Evolutionary conservation across 2,113 vertebrate genomes (phyloP).

Genomic region (Pangasianodon gigas): DNA sequence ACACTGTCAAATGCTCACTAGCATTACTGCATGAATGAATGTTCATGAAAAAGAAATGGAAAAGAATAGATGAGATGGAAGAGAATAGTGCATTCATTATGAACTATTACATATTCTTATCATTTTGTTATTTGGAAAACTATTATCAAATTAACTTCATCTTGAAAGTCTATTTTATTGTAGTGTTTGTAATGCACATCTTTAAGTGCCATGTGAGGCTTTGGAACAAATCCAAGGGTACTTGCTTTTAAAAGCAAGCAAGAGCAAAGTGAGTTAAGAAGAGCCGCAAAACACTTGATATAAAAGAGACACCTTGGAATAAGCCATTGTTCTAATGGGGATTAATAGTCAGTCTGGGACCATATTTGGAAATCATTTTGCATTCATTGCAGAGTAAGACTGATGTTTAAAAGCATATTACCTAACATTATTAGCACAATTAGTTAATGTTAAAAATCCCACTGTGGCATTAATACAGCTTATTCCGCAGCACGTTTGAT

Average conservation of each 20-base stretch:
- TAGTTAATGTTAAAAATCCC: background rate
- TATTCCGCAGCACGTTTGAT: background rate
- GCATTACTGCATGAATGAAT: background rate
- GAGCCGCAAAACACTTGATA: constrained; percentile 31
- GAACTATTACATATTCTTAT: background rate
- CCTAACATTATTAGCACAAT: background rate
- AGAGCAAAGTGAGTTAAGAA: constrained; percentile 37
- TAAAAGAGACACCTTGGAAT: constrained; percentile 34
- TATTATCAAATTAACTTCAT: background rate
- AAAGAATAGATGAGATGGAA: background rate
- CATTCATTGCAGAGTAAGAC: background rate
- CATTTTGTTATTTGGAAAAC: background rate
- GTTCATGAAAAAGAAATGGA: background rate
- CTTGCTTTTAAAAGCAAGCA: constrained; percentile 27
- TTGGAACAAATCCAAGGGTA: constrained; percentile 28
- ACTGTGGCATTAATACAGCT: background rate
- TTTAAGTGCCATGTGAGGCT: constrained; percentile 25
- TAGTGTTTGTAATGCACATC: constrained; percentile 34
- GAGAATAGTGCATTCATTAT: background rate
- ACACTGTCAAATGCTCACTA: background rate
- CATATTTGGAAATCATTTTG: background rate
- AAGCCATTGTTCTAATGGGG: background rate
- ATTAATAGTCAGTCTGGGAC: background rate
- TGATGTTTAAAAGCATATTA: background rate
- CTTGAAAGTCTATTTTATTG: background rate